phyloP scores from a whole-genome alignment of 2,113 vertebrate genomes.

The Saguinus midas region DNA sequence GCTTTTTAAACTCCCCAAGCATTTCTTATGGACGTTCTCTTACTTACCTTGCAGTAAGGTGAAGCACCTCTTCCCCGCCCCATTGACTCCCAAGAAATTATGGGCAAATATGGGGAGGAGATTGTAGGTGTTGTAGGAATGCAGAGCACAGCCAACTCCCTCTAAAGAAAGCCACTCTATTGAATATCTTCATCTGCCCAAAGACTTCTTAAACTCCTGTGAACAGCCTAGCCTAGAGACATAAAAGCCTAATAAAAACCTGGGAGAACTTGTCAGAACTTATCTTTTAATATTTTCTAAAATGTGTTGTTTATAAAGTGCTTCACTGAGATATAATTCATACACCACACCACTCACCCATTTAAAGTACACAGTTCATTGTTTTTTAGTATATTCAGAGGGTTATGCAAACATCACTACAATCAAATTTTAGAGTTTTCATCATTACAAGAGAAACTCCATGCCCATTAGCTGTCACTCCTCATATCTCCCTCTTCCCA shows the following conservation, averaged over 20 bases:
- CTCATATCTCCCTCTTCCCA: neutral
- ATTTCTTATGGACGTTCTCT: neutral
- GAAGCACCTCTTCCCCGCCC: neutral
- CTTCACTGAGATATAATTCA: neutral
- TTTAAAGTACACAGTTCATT: neutral
- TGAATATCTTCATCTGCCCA: neutral
- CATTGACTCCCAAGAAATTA: neutral
- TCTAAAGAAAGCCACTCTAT: neutral
- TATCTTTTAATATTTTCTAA: neutral
- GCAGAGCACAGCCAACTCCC: neutral
- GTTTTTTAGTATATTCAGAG: neutral
- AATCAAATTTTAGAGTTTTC: slow-evolving; percentile 20
- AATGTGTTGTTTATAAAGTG: neutral
- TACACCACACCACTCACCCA: neutral
- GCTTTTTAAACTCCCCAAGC: neutral
- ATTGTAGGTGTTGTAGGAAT: neutral
- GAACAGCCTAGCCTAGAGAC: neutral
- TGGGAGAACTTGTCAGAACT: neutral
- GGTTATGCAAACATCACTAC: neutral
- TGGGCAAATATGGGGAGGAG: neutral
- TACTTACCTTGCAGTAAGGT: neutral
- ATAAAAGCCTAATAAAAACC: neutral
- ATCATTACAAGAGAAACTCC: neutral
- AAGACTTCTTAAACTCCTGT: neutral
- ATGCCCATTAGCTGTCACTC: neutral